These are phyloP conservation scores for Delphinapterus leucas DNA, from an alignment of 2,113 vertebrate species.

Conservation along the genomic window DNA sequence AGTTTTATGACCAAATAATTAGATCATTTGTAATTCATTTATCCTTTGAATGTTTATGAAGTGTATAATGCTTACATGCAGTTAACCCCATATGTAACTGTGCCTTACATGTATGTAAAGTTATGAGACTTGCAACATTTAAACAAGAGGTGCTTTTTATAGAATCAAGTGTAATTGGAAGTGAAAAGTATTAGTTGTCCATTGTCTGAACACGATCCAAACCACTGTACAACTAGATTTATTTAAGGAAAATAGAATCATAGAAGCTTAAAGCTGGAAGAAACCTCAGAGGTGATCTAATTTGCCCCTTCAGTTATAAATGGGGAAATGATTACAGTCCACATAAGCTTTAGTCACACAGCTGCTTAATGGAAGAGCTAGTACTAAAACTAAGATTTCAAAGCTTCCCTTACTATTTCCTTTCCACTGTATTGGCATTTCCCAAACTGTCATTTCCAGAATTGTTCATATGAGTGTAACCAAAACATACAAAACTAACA, in stretches of 20 bases:
- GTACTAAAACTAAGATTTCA: background rate
- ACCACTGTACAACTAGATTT: slow-evolving; percentile 34
- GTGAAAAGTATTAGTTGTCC: slow-evolving; percentile 29
- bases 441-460: background rate
- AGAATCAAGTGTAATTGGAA: background rate
- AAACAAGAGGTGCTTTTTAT: background rate
- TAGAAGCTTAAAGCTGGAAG: slow-evolving; percentile 47
- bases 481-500: background rate
- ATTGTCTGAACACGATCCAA: slow-evolving; percentile 27
- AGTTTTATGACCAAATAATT: background rate
- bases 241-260: slow-evolving; percentile 53
- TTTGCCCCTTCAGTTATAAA: slow-evolving; percentile 29
- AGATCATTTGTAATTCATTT: background rate
- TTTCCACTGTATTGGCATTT: background rate
- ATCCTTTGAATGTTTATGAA: background rate
- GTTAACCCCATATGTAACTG: background rate
- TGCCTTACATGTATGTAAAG: background rate
- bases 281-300: slow-evolving; percentile 35
- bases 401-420: background rate
- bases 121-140: background rate
- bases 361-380: background rate
- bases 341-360: background rate
- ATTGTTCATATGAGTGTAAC: background rate
- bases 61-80: background rate
- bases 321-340: background rate